Conservation (phyloP, 2,113 vertebrate species). For the Lepidothrix coronata region DNA sequence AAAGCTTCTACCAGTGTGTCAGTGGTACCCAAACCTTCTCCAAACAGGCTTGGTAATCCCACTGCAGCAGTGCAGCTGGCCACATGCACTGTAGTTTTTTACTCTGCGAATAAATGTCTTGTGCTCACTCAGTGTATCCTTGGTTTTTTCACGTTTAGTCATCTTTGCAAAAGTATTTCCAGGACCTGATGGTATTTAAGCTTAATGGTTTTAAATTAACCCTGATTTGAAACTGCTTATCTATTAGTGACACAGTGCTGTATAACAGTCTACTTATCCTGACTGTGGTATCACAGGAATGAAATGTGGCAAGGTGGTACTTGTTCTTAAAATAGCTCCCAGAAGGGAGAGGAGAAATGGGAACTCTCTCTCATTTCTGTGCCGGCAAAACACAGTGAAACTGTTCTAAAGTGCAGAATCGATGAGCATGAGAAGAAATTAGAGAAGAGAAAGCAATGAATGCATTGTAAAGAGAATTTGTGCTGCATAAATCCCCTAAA, state of each 20-base stretch:
- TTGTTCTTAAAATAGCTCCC: neutral
- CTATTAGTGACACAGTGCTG: neutral
- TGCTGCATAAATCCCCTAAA: neutral
- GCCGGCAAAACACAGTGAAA: neutral
- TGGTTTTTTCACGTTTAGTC: neutral
- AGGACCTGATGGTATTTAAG: neutral
- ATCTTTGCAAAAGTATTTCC: neutral
- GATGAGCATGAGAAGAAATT: neutral
- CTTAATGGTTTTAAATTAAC: neutral
- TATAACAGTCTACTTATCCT: neutral
- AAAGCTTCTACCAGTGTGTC: neutral
- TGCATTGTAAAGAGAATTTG: neutral
- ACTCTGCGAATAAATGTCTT: neutral
- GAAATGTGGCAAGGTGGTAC: neutral
- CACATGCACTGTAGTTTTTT: neutral
- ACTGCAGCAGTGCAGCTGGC: neutral
- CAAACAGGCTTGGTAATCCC: neutral
- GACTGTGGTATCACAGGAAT: neutral
- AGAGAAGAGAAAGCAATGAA: neutral
- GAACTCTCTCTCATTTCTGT: neutral
- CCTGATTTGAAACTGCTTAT: neutral
- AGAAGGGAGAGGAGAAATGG: neutral
- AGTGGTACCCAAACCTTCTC: neutral
- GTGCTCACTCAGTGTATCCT: neutral
- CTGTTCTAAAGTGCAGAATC: neutral